A percentile compares a stretch with the other conserved stretches of the same genome.
These are phyloP conservation scores for Cephalotes varians DNA, from an alignment of 2,888 invertebrate genomes.

Conservation along the genomic window DNA sequence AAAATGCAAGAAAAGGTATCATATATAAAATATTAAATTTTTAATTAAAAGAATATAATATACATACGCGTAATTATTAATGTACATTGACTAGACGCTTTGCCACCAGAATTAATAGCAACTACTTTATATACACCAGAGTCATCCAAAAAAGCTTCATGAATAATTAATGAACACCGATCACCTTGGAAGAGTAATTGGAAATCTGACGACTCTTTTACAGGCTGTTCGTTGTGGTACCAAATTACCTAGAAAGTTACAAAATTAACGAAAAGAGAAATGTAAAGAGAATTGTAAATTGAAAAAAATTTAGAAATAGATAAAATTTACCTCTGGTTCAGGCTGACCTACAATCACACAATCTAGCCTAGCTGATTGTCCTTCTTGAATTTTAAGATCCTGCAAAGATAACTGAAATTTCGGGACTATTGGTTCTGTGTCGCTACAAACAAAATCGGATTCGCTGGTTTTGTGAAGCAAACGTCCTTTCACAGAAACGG, in stretches of 20 bases:
- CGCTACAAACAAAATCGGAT: conserved; percentile 89
- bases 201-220: conserved; percentile 94
- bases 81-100: conserved; percentile 91
- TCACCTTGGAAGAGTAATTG: conserved; percentile 94
- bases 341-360: conserved; percentile 93
- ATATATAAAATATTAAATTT: not conserved
- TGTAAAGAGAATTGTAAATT: not conserved
- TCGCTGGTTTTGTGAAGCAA: conserved; percentile 90
- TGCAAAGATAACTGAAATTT: conserved; percentile 90
- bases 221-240: conserved; percentile 93
- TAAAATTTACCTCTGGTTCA: conserved; percentile 90
- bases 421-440: conserved; percentile 91
- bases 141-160: conserved; percentile 91
- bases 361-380: conserved; percentile 90
- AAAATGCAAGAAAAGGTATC: conserved; percentile 17
- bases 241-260: conserved; percentile 87
- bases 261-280: conserved; percentile 12
- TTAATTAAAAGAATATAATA: not conserved
- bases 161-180: conserved; percentile 91
- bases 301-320: conserved; percentile 12
- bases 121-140: conserved; percentile 93
- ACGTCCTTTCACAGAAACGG: conserved; percentile 89
- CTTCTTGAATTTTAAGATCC: conserved; percentile 90
- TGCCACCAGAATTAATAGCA: conserved; percentile 94
- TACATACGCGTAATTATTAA: conserved; percentile 87